Percentiles rank a stretch among this genome's conserved stretches.
Conservation (phyloP, 2,797 vertebrate species). For the Cirrhinus mrigala region DNA sequence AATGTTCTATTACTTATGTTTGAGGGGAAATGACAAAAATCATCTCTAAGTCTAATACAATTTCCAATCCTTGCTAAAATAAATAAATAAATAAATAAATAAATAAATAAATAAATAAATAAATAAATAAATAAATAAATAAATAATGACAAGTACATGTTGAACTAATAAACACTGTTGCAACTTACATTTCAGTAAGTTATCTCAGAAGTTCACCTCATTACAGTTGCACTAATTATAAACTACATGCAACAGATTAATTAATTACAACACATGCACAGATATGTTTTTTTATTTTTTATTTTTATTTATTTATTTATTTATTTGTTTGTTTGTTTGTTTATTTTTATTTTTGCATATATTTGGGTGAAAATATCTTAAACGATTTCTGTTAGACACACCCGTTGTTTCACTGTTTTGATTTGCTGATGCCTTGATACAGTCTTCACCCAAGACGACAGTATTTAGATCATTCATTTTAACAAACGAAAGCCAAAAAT, state of each 20-base stretch:
- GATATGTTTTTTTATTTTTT: not conserved
- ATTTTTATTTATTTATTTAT: no score
- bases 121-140: no score
- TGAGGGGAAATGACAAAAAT: slow-evolving; percentile 49
- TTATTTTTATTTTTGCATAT: not conserved
- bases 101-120: not conserved
- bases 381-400: not conserved
- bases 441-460: slow-evolving; percentile 37
- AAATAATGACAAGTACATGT: not conserved
- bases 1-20: slow-evolving; percentile 57
- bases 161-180: not conserved
- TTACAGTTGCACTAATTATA: not conserved
- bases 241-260: no score
- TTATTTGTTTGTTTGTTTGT: no score
- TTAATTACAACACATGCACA: not conserved
- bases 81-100: not conserved
- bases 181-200: not conserved
- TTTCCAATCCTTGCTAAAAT: slow-evolving; percentile 6
- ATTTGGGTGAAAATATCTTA: not conserved
- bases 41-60: slow-evolving; percentile 44
- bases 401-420: not conserved
- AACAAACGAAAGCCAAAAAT: slow-evolving; percentile 35
- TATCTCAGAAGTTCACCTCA: not conserved
- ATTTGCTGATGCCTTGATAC: slow-evolving; percentile 29
- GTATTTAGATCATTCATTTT: slow-evolving; percentile 46